These are phyloP conservation scores for Dasyornis broadbenti DNA, from an alignment of 2,113 vertebrate species.

Conservation along the genomic window DNA sequence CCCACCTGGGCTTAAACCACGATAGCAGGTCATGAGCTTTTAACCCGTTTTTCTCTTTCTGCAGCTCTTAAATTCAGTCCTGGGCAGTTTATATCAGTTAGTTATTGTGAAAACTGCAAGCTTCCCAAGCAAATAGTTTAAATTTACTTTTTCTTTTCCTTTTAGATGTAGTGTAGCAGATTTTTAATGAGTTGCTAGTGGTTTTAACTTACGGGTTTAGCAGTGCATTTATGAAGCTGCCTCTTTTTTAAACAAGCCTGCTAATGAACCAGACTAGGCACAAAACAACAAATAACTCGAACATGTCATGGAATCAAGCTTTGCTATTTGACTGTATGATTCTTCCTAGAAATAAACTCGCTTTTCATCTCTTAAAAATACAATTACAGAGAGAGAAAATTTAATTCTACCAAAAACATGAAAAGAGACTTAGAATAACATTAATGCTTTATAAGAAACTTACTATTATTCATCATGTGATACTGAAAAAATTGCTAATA, in stretches of 20 bases:
- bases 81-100: neutral
- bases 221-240: neutral
- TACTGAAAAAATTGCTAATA: neutral
- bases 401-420: neutral
- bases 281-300: neutral
- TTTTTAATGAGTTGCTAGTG: neutral
- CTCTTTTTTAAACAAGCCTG: neutral
- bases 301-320: neutral
- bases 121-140: neutral
- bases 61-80: neutral
- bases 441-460: neutral
- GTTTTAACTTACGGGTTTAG: neutral
- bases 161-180: neutral
- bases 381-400: neutral
- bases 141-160: neutral
- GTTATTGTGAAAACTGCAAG: neutral
- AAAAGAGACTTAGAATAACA: neutral
- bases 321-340: neutral
- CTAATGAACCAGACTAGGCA: neutral
- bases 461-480: neutral
- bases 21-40: neutral
- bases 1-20: neutral
- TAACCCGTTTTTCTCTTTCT: neutral
- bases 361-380: neutral
- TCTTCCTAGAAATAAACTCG: neutral